Conservation (phyloP, 2,113 vertebrate species). For the Piprites chloris region DNA sequence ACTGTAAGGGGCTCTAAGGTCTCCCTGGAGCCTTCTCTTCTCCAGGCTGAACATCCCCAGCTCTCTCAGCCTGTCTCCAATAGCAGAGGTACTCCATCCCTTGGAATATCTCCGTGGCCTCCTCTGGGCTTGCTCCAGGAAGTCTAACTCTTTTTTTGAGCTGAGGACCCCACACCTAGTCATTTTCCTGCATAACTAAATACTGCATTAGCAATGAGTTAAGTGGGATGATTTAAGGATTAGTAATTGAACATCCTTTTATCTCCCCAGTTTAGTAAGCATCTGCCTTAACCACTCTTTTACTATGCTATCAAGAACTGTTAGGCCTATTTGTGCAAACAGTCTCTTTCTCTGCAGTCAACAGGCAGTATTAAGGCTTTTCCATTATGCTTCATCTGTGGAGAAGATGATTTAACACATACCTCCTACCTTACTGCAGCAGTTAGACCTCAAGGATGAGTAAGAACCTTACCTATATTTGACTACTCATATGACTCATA, state of each 20-base stretch:
- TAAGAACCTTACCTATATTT: not conserved
- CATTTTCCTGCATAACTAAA: not conserved
- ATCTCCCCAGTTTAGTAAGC: not conserved
- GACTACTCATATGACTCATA: not conserved
- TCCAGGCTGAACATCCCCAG: not conserved
- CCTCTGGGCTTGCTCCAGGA: fast-evolving
- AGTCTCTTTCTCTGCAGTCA: not conserved
- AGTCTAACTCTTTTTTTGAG: not conserved
- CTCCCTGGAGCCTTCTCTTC: not conserved
- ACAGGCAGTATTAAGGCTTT: not conserved
- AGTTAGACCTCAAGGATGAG: not conserved
- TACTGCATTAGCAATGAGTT: not conserved
- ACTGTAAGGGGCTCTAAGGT: not conserved
- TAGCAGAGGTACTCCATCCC: not conserved
- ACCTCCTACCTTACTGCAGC: not conserved
- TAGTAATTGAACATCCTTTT: not conserved
- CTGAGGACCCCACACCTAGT: not conserved
- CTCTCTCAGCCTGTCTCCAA: not conserved
- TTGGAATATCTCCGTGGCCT: not conserved
- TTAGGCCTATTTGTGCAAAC: not conserved
- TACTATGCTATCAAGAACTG: not conserved
- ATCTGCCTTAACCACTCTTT: not conserved
- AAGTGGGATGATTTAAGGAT: fast-evolving
- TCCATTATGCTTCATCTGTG: not conserved
- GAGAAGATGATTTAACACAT: not conserved